These are phyloP conservation scores for Malurus cyaneus DNA, from an alignment of 2,113 vertebrate species.

Conservation along the genomic window DNA sequence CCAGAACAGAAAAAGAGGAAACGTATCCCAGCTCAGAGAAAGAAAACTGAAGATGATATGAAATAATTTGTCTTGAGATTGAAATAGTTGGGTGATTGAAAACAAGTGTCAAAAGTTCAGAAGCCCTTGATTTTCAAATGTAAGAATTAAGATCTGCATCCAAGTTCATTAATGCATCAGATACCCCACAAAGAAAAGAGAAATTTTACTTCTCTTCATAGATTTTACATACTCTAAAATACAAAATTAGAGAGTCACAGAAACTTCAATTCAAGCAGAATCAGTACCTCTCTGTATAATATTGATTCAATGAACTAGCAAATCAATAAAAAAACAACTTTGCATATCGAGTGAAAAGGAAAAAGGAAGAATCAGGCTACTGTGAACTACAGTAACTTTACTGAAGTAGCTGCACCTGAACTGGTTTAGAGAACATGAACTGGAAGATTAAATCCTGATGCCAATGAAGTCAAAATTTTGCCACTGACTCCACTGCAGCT, in stretches of 20 bases:
- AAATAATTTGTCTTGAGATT: neutral
- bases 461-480: neutral
- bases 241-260: neutral
- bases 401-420: neutral
- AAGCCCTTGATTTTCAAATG: neutral
- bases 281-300: neutral
- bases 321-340: neutral
- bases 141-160: neutral
- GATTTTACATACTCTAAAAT: neutral
- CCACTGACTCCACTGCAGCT: neutral
- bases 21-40: neutral
- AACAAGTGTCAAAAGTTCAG: neutral
- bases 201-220: neutral
- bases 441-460: neutral
- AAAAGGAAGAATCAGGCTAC: neutral
- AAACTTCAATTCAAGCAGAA: neutral
- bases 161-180: neutral
- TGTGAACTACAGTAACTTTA: neutral
- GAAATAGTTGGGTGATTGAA: neutral
- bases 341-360: neutral
- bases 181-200: neutral
- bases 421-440: neutral
- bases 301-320: neutral
- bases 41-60: neutral
- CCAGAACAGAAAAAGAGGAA: neutral